These are phyloP conservation scores for Phengaris arion DNA, from an alignment of 2,888 invertebrate species.

Conservation along the genomic window DNA sequence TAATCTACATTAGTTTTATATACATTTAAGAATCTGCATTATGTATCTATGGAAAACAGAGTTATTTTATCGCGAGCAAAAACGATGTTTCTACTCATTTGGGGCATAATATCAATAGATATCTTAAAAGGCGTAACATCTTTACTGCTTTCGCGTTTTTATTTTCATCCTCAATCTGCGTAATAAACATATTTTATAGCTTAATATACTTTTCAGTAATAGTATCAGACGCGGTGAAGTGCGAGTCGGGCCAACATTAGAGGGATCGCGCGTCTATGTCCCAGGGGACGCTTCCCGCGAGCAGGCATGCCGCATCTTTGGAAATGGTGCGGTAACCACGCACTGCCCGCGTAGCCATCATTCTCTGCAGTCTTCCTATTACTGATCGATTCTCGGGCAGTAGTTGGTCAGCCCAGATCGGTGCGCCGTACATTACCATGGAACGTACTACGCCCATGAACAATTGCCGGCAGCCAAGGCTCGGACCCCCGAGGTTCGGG, in stretches of 20 bases:
- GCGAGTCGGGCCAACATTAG: not conserved
- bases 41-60: not conserved
- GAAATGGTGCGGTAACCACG: too few species aligned
- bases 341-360: too few species aligned
- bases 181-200: slow-evolving; percentile 20
- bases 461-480: too few species aligned
- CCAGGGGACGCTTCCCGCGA: too few species aligned
- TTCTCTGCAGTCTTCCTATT: too few species aligned
- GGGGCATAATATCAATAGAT: not conserved
- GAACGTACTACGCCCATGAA: too few species aligned
- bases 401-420: too few species aligned
- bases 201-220: slow-evolving; percentile 7
- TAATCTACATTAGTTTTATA: not conserved
- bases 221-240: not conserved
- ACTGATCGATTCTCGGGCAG: too few species aligned
- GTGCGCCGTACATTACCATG: too few species aligned
- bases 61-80: not conserved
- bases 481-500: too few species aligned
- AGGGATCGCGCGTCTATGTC: too few species aligned
- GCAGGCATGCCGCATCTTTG: too few species aligned
- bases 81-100: not conserved
- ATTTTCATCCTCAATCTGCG: slow-evolving; percentile 6
- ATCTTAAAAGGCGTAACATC: not conserved
- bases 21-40: not conserved
- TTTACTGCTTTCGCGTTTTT: slow-evolving; percentile 7